Evolutionary conservation across 2,797 vertebrate genomes (phyloP).

Genomic region (Enteromius anoplus): DNA sequence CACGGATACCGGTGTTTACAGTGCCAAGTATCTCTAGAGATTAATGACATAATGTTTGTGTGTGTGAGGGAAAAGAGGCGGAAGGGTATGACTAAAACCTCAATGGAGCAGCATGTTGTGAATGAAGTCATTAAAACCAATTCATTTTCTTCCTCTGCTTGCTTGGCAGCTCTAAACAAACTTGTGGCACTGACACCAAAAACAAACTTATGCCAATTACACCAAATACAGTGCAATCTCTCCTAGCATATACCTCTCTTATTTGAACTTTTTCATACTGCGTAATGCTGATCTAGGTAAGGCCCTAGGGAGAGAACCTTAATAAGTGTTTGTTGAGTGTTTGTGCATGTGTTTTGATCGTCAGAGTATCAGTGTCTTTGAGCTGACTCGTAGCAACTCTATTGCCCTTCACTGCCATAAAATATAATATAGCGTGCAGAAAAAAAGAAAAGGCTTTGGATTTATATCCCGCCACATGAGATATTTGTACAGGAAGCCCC

Average conservation of each 20-base stretch:
- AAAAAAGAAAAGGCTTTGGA: not conserved
- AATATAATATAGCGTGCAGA: not conserved
- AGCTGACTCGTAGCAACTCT: not conserved
- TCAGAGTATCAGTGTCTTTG: constrained; percentile 10
- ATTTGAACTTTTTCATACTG: not conserved
- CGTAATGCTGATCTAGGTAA: not conserved
- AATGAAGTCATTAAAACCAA: constrained; percentile 63
- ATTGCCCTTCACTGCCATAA: not conserved
- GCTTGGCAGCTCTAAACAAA: constrained; percentile 61
- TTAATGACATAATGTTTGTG: constrained; percentile 68
- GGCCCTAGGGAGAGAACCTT: not conserved
- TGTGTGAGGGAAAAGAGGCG: constrained; percentile 39
- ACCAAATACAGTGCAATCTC: constrained; percentile 11
- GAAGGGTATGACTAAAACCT: constrained; percentile 44
- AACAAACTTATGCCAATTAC: constrained; percentile 10
- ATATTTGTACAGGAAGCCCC: not conserved
- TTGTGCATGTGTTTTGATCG: not conserved
- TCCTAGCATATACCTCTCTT: constrained; percentile 11
- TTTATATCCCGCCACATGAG: not conserved
- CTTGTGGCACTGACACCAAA: constrained; percentile 46
- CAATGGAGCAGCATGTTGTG: constrained; percentile 59
- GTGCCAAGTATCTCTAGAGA: constrained; percentile 72
- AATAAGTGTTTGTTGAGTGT: constrained; percentile 21
- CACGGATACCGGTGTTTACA: constrained; percentile 75
- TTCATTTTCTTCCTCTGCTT: constrained; percentile 34